Percentiles rank a stretch among this genome's conserved stretches.
phyloP scores from a whole-genome alignment of 1,140 invertebrate genomes.

The Scaptodrosophila lebanonensis region DNA sequence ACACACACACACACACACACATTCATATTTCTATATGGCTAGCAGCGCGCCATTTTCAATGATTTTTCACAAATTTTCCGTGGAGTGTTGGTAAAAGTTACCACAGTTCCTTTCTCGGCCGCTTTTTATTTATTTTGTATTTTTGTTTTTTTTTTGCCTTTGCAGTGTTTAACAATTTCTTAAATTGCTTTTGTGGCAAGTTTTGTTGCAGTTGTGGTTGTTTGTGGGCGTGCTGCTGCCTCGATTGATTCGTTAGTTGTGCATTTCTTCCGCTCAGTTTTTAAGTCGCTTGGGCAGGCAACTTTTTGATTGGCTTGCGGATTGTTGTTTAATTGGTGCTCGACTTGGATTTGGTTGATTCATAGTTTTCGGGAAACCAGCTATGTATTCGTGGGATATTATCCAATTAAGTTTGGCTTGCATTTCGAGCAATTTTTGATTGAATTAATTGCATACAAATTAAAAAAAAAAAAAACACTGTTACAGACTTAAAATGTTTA shows the following conservation, averaged over 20 bases:
- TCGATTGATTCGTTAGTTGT: slow-evolving; percentile 3
- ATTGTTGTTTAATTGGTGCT: slow-evolving; percentile 57
- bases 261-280: not conserved
- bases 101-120: not conserved
- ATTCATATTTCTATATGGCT: slow-evolving; percentile 17
- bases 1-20: slow-evolving; percentile 7
- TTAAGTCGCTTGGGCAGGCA: slow-evolving; percentile 45
- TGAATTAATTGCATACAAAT: too few species aligned
- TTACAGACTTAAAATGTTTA: too few species aligned
- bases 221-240: slow-evolving; percentile 34
- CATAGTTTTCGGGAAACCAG: slow-evolving; percentile 37
- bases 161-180: slow-evolving; percentile 68
- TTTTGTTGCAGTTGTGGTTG: slow-evolving; percentile 14
- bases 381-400: slow-evolving; percentile 61
- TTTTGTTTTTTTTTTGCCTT: slow-evolving; percentile 29
- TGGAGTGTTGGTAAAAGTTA: too few species aligned
- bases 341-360: slow-evolving; percentile 20
- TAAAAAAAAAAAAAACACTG: too few species aligned
- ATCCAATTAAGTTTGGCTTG: slow-evolving; percentile 63
- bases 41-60: slow-evolving; percentile 35
- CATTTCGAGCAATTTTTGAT: too few species aligned
- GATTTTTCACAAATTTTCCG: too few species aligned
- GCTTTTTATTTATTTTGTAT: slow-evolving; percentile 8
- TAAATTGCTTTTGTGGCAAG: slow-evolving; percentile 60
- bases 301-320: slow-evolving; percentile 31